Evolutionary conservation across 2,888 invertebrate genomes (phyloP).

Genomic region (Bellardia bayeri): DNA sequence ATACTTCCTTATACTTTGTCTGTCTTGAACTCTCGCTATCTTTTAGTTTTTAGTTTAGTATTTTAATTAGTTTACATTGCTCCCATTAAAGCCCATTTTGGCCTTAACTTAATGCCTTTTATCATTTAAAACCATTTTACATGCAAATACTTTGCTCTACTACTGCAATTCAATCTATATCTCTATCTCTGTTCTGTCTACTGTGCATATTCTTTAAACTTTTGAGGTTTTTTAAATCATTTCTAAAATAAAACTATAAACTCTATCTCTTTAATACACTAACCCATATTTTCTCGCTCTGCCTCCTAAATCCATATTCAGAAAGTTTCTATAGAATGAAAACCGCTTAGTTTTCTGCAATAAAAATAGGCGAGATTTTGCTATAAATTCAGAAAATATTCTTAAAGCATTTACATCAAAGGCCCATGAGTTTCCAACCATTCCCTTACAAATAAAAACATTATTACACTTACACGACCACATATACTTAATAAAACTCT

Average conservation of each 20-base stretch:
- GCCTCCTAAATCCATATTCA: not conserved
- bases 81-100: not conserved
- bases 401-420: not conserved
- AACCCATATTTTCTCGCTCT: not conserved
- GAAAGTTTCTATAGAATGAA: not conserved
- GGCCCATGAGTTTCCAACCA: not conserved
- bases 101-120: not conserved
- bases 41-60: no score
- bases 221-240: not conserved
- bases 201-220: not conserved
- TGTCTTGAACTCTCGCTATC: not conserved
- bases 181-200: not conserved
- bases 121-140: not conserved
- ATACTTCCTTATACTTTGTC: not conserved
- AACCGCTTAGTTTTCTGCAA: not conserved
- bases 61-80: not conserved
- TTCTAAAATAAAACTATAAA: not conserved
- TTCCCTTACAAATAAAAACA: not conserved
- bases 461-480: slow-evolving; percentile 15
- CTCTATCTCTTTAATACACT: slow-evolving; percentile 1
- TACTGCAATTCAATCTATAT: not conserved
- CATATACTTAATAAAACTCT: not conserved
- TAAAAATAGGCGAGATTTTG: not conserved
- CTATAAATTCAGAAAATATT: slow-evolving; percentile 7
- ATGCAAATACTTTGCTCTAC: not conserved